A percentile compares a stretch with the other conserved stretches of the same genome.
Conservation (phyloP, 2,113 vertebrate genomes). For the Asarcornis scutulata region DNA sequence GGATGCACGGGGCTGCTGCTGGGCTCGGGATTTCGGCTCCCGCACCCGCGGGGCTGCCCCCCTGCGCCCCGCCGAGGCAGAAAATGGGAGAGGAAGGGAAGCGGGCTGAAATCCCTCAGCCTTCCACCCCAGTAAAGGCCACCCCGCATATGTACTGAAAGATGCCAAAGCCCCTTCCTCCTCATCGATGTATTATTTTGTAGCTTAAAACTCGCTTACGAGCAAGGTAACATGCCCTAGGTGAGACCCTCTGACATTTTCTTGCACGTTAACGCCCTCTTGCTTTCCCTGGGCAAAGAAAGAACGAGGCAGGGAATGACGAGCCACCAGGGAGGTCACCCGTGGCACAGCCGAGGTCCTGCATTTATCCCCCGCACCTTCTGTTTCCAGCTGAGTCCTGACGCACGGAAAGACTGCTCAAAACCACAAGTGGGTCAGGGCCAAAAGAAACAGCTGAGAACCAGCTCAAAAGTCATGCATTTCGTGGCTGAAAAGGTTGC, state of each 20-base stretch:
- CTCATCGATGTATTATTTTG: too few species aligned
- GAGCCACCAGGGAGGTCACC: neutral
- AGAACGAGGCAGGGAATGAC: neutral
- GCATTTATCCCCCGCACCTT: neutral
- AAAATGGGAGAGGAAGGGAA: neutral
- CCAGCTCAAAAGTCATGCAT: neutral
- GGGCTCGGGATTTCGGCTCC: too few species aligned
- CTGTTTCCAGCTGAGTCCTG: neutral
- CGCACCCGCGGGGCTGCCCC: neutral
- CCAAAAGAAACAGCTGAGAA: neutral
- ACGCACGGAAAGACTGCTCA: neutral
- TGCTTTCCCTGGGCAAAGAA: neutral
- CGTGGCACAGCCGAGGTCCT: neutral
- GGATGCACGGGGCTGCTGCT: neutral
- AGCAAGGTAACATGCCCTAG: neutral
- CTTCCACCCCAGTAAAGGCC: neutral
- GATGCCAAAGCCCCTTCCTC: neutral
- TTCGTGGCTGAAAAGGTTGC: neutral
- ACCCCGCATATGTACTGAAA: accelerated
- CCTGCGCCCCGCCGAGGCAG: neutral
- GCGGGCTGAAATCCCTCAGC: neutral
- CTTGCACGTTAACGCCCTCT: neutral
- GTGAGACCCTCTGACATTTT: accelerated
- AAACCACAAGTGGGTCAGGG: neutral
- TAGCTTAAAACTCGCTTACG: neutral